Base-by-base conservation (phyloP, 2,888 invertebrate species). In the Plagiodera versicolora region DNA sequence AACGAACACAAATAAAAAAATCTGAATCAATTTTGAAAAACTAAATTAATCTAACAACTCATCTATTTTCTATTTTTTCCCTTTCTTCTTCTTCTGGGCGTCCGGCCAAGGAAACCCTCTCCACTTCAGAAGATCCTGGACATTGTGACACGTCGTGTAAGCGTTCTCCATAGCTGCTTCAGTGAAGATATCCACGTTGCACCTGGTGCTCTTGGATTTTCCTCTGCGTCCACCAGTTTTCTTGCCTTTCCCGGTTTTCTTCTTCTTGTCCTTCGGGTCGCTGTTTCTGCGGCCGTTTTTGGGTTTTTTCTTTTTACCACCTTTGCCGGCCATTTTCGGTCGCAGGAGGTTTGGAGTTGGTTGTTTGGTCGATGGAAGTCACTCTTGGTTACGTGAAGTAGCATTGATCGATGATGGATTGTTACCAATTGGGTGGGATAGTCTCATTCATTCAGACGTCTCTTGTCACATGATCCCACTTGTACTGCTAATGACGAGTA, bases 131-230 rank as follows among this genome's bases (percentile, higher is more conserved):
- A 95, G 84, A 75, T 95, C 95, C 80, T 94, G 94, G 0, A 95
- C 90, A 76, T 94, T 95, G 75, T 96, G 96, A 70, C 95, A 95
- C 0, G 92, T 93, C 74, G 92, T 93, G 77, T 96, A 95, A 0
- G 95, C 94, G 75, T 96, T 96, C 67, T 94, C 91, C 93, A 96
- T 95, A 0, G 94, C 95, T 1, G 91, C 89, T 70, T 93, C 92
- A 66, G 92, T 92, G 73, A 95, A 87, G 74, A 95, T 91, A 72
- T 95, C 94, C 56, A 92, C 89, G 32, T 89, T 87, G 71, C 89
- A 89, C 71, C 88, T 85, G 72, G 73, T 72, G 56, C 85, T 82
- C 75, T 85, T 83, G 18, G 69, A 68, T 58, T 70, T 67, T 0
- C 67, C 65, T 46, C 77, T 79, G 59, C 69, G 58, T 5, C 67